Base-by-base conservation (phyloP, 2,797 vertebrate species). In the Mionectes olivaceus region DNA sequence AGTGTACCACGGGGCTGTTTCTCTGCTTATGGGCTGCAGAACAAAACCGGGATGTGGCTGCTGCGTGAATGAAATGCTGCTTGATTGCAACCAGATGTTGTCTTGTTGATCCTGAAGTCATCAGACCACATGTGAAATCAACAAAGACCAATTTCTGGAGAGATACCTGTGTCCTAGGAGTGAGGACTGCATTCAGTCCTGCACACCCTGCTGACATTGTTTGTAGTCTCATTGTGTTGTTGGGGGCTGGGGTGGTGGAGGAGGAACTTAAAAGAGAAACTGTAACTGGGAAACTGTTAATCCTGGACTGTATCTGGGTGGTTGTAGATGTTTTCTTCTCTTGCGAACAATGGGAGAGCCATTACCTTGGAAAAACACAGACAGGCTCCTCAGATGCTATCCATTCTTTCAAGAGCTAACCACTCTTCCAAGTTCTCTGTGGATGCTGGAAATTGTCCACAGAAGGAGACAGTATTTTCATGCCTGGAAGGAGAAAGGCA, bases 161-260 rank as follows among this genome's bases (percentile, higher is more conserved):
- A 13, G 8, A 7, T 77, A 28, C 25, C 35, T 76, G 11, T 1
- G 2, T 49, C 7, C 27, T 16, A 55, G 19, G 25, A 73, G 15
- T 25, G 53, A 63, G 44, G 39, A 13, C 39, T 57, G 8, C 30
- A 11, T 71, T 71, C 27, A 39, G 4, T 78, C 6, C 19, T 61
- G 15, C 9, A 39, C 4, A 8, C 1, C 5, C 4, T 79, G 9
- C 43, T 50, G 32, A 12, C 8, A 6, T 4, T 19, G 8, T 41
- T 4, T 16, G 10, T 41, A 25, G 41, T 44, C 81, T 43, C 50
- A 27, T 64, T 73, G 10, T 24, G 19, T 56, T 52, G 5, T 30
- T 61, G 19, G 6, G 7, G 25, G 3, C 11, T 15, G 25, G 35
- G 5, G 11, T 8, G 0, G 19, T 49, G 43, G 11, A 49, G 22